A percentile compares a stretch with the other conserved stretches of the same genome.
Conservation (phyloP, 2,797 vertebrate genomes). For the Psittacula derbiana region DNA sequence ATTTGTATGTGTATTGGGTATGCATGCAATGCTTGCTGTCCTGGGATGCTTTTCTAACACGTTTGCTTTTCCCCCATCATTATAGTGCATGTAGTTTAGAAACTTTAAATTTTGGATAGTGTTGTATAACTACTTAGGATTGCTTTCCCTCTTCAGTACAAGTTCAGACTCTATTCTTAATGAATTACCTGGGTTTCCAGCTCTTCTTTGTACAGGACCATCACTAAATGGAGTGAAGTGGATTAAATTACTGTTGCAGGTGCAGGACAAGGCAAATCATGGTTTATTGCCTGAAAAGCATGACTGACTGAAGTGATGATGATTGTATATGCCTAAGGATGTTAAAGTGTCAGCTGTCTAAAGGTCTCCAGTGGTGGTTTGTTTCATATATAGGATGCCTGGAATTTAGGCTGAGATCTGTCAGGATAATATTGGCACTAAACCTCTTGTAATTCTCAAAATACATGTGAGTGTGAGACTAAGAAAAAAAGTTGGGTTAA, state of each 20-base stretch:
- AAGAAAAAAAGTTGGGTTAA: background rate
- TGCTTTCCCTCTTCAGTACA: background rate
- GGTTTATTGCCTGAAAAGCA: slow-evolving; percentile 37
- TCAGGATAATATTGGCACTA: background rate
- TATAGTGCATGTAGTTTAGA: background rate
- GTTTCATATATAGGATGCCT: background rate
- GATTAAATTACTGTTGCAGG: slow-evolving; percentile 40
- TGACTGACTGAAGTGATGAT: background rate
- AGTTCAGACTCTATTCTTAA: background rate
- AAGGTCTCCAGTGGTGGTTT: background rate
- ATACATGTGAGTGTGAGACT: background rate
- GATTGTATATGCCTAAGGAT: background rate
- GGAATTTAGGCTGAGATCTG: background rate
- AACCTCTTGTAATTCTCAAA: background rate
- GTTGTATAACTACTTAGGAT: background rate
- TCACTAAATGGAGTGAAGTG: background rate
- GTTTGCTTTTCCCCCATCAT: background rate
- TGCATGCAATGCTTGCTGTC: background rate
- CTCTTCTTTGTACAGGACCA: background rate
- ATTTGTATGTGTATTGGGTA: background rate
- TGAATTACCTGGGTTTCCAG: slow-evolving; percentile 40
- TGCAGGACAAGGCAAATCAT: slow-evolving; percentile 25
- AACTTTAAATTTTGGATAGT: background rate
- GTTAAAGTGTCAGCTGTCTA: slow-evolving; percentile 5
- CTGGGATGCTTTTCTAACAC: background rate